phyloP scores from a whole-genome alignment of 2,113 vertebrate species.

The Isichthys henryi region DNA sequence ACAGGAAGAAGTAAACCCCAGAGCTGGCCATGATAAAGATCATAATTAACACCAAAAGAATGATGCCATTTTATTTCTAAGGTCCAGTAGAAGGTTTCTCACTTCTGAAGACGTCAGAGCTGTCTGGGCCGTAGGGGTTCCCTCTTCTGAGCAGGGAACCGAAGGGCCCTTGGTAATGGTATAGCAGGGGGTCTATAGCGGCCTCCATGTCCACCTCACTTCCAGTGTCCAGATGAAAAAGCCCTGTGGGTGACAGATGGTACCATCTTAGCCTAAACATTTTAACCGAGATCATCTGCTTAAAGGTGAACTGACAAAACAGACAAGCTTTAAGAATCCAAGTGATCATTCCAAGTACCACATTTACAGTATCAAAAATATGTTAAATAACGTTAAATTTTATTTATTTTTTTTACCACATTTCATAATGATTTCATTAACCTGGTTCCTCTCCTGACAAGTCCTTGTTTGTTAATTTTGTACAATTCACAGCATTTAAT shows the following conservation, averaged over 20 bases:
- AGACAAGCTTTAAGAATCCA: neutral
- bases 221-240: slow-evolving; percentile 74
- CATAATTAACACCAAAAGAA: neutral
- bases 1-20: neutral
- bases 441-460: neutral
- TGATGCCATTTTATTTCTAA: neutral
- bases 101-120: slow-evolving; percentile 55
- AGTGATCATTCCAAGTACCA: neutral
- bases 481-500: neutral
- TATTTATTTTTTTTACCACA: too few species aligned
- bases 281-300: neutral
- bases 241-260: slow-evolving; percentile 55
- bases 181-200: slow-evolving; percentile 73
- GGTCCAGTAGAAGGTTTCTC: neutral
- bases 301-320: neutral
- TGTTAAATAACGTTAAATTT: neutral
- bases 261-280: neutral
- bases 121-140: slow-evolving; percentile 60
- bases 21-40: neutral
- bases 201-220: slow-evolving; percentile 82
- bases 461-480: neutral
- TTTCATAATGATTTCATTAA: neutral
- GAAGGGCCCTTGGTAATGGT: slow-evolving; percentile 70
- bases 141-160: slow-evolving; percentile 69
- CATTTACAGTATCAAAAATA: neutral